Conservation (phyloP, 1,140 invertebrate genomes). For the Nomia melanderi region DNA sequence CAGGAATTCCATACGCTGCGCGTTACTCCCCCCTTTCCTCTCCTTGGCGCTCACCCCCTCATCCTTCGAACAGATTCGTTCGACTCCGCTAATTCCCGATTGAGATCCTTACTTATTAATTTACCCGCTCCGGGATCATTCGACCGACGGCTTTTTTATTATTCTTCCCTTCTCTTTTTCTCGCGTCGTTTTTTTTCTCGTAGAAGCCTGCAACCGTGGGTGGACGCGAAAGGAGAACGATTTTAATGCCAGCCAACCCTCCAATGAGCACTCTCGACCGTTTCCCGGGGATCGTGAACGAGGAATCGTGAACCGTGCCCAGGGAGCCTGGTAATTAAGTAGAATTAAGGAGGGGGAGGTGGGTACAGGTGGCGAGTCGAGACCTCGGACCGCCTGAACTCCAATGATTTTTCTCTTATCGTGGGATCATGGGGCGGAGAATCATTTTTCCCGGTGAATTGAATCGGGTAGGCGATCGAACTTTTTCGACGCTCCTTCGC, state of each 20-base stretch:
- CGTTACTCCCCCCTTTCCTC: background rate
- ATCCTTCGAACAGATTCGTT: slow-evolving; percentile 8
- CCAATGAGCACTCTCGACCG: background rate
- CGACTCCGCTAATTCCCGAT: slow-evolving; percentile 7
- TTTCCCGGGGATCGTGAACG: slow-evolving; percentile 12
- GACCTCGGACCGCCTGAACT: background rate
- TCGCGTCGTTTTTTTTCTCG: background rate
- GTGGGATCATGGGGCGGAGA: background rate
- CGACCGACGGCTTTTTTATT: background rate
- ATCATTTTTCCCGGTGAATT: too few relatives aligned
- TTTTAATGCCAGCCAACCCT: slow-evolving; percentile 2
- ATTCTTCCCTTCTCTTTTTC: background rate
- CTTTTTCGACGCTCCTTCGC: too few relatives aligned
- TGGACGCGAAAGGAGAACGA: background rate
- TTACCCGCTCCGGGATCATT: slow-evolving; percentile 9
- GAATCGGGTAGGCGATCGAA: too few relatives aligned
- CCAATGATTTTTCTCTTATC: background rate
- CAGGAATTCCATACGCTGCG: too few relatives aligned
- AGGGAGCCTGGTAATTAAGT: slow-evolving; percentile 26
- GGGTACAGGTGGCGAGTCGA: background rate
- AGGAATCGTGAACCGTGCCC: slow-evolving; percentile 10
- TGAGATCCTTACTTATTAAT: slow-evolving; percentile 13
- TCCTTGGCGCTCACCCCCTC: background rate
- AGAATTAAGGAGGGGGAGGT: slow-evolving; percentile 1
- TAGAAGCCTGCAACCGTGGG: too few relatives aligned